Evolutionary conservation across 2,113 vertebrate species (phyloP), one percentile per base, ranked within the genome.

Genomic region (Dendropsophus ebraccatus): DNA sequence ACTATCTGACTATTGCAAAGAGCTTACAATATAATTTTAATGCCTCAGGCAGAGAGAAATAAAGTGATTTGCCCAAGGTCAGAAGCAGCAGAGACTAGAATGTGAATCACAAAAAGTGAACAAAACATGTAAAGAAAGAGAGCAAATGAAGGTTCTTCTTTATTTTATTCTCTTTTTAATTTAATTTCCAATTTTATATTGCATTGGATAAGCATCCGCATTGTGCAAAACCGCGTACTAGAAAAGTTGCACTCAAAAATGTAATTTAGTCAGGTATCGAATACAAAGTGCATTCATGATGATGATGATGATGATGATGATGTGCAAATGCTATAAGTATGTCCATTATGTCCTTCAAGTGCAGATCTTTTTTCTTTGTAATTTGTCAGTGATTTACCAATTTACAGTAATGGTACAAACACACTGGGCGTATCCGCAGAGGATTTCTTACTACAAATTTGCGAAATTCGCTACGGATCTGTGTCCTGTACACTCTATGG

Each of bases 31-130:
- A 72, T 83, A 56, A 65, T 23, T 74, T 37, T 73, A 45, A 58
- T 58, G 69, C 82, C 69, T 83, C 49, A 74, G 35, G 81, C 32
- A 62, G 32, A 21, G 30, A 84, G 72, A 75, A 84, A 75, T 62
- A 62, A 76, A 84, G 72, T 49, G 5, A 60, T 45, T 60, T 9
- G 37, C 35, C 72, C 56, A 84, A 84, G 72, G 54, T 84, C 72
- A 62, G n/a, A 74, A 74, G 10, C 70, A 47, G 52, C 52, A 62
- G 50, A 23, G 32, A 75, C 82, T 62, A 72, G 72, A 76, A 76
- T 75, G 37, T 75, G 23, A 84, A 65, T 76, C 72, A 75, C 10
- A 28, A 45, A 62, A 8, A 60, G 8, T 28, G 32, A 17, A 41
- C n/a, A 73, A 45, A 73, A 30, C 49, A 37, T 56, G 50, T 37